Evolutionary conservation across 2,797 vertebrate species (phyloP).

Genomic region (Lycodopsis pacificus): DNA sequence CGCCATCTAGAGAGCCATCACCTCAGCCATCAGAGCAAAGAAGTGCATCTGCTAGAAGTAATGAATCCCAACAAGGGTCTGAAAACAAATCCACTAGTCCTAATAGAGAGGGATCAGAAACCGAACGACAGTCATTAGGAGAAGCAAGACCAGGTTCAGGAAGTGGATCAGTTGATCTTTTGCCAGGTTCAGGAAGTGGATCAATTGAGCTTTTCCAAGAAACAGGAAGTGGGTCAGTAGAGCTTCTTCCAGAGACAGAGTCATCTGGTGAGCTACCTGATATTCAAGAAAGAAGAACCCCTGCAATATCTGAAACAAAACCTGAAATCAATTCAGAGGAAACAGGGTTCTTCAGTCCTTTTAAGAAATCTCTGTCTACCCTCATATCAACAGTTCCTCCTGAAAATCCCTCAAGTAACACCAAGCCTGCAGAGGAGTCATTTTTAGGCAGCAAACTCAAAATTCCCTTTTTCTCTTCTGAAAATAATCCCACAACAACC

Average conservation of each 20-base stretch:
- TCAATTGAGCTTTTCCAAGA: slow-evolving; percentile 71
- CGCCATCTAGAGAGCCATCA: slow-evolving; percentile 70
- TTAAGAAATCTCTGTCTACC: slow-evolving; percentile 92
- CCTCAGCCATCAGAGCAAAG: slow-evolving; percentile 72
- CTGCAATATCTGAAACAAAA: slow-evolving; percentile 64
- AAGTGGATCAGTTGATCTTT: slow-evolving; percentile 71
- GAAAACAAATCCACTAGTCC: slow-evolving; percentile 47
- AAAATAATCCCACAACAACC: slow-evolving; percentile 74
- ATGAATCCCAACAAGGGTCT: slow-evolving; percentile 61
- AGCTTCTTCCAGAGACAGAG: slow-evolving; percentile 85
- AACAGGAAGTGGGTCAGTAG: slow-evolving; percentile 80
- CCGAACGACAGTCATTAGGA: slow-evolving; percentile 66
- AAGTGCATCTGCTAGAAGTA: slow-evolving; percentile 60
- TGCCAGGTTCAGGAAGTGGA: slow-evolving; percentile 76
- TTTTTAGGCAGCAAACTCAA: slow-evolving; percentile 87
- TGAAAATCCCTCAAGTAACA: slow-evolving; percentile 73
- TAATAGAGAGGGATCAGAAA: slow-evolving; percentile 57
- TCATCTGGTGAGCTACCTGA: slow-evolving; percentile 85
- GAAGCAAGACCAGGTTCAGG: slow-evolving; percentile 68
- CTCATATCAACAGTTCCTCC: slow-evolving; percentile 84
- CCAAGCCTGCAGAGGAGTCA: slow-evolving; percentile 76
- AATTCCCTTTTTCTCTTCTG: slow-evolving; percentile 89
- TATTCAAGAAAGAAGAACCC: slow-evolving; percentile 72
- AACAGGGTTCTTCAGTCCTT: slow-evolving; percentile 90
- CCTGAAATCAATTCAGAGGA: slow-evolving; percentile 72